Base-by-base conservation (phyloP, 2,888 invertebrate genomes). In the Orthonychiurus folsomi region DNA sequence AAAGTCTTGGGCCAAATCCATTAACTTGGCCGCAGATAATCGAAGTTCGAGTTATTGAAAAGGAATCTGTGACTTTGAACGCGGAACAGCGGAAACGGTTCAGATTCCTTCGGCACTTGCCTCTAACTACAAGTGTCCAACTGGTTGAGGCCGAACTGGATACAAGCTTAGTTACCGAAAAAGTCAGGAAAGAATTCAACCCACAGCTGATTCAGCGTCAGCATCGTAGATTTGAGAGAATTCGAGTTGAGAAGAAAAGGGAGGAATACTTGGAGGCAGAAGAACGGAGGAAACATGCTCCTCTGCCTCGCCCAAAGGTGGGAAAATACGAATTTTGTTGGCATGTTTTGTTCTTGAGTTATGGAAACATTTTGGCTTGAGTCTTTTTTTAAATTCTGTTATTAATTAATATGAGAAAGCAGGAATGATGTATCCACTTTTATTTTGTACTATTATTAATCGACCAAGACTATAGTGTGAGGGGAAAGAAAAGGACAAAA, bases 51-150 rank as follows among this genome's bases (percentile, higher is more conserved):
- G 86, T 96, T 54, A 76, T 95, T n/a, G 92, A 93, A 74, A 87
- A 89, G 62, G 93, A 95, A 75, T 84, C 86, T 1, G 84, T 88
- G 69, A 88, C 90, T 2, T 88, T 94, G 80, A 88, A 85, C 23
- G 88, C 89, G 79, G 89, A 90, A 73, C 74, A 90, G 75, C 81
- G 93, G 73, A 83, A 83, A 65, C 81, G 88, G 55, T 79, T 88
- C 71, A 82, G 88, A 56, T 90, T 88, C 74, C 78, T 92, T 56
- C 83, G 87, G 60, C 96, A 97, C 78, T 80, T 97, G 73, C 95
- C 96, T 0, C 80, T 94, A 5, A 88, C 91, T 64, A 91, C 92
- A 74, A 88, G 89, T 64, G 93, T 93, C 78, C 88, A 92, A 74
- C 83, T 95, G 48, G 91, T 89, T 48, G 96, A 96, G 78, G 82